Evolutionary conservation across 2,113 vertebrate genomes (phyloP).

Genomic region (Strix aluco): DNA sequence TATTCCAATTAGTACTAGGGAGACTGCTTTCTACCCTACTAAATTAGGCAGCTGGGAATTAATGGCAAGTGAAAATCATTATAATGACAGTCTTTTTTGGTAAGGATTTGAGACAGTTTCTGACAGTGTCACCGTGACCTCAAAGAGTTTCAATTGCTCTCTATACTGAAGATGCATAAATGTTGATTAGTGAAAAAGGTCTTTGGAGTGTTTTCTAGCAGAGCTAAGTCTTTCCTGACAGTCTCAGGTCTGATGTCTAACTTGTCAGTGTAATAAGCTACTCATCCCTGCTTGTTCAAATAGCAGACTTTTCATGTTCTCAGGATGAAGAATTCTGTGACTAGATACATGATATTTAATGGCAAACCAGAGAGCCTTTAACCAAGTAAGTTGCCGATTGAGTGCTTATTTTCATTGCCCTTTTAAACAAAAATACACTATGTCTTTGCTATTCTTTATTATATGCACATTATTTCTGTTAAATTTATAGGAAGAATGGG

Average conservation of each 20-base stretch:
- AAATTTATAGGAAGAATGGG: neutral
- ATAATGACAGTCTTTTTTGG: neutral
- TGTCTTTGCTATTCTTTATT: neutral
- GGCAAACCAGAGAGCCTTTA: neutral
- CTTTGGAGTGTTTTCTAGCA: neutral
- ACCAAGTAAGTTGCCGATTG: neutral
- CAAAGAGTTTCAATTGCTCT: neutral
- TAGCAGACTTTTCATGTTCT: neutral
- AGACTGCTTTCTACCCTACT: neutral
- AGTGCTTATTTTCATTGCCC: neutral
- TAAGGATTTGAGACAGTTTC: neutral
- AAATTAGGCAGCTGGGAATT: conserved; percentile 51
- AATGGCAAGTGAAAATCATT: conserved; percentile 31
- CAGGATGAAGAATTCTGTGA: neutral
- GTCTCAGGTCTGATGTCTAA: neutral
- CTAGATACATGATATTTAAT: neutral
- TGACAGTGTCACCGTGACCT: neutral
- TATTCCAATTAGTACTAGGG: conserved; percentile 47
- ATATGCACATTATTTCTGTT: neutral
- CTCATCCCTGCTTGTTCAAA: neutral
- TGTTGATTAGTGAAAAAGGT: neutral
- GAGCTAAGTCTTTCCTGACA: neutral
- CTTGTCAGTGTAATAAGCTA: neutral
- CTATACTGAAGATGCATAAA: neutral
- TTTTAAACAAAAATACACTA: neutral